A percentile compares a stretch with the other conserved stretches of the same genome.
These are phyloP conservation scores for Hydrocynus forskahlii DNA, from an alignment of 2,797 vertebrate species.

Conservation along the genomic window DNA sequence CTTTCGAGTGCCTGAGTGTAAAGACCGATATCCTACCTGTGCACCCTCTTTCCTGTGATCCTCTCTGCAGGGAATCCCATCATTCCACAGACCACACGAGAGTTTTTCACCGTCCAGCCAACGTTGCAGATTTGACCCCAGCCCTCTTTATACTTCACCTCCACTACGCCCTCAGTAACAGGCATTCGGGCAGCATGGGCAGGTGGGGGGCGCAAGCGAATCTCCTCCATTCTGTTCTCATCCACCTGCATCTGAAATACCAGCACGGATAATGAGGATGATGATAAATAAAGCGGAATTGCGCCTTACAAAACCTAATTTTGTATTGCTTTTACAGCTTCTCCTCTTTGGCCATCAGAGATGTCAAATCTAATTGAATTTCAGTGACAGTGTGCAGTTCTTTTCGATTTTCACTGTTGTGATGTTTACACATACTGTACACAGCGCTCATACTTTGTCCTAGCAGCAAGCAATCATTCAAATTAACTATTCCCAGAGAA, in stretches of 20 bases:
- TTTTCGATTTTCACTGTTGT: no score
- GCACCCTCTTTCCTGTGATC: constrained; percentile 83
- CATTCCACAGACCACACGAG: constrained; percentile 92
- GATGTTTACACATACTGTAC: no score
- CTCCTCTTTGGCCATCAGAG: no score
- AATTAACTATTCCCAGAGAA: no score
- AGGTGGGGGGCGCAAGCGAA: constrained; percentile 84
- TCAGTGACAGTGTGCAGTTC: no score
- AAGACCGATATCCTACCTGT: constrained; percentile 38
- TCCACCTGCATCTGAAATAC: constrained; percentile 77
- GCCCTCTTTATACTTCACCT: constrained; percentile 84
- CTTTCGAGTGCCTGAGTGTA: no score
- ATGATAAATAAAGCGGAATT: background rate
- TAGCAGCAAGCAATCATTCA: no score
- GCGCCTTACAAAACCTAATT: no score
- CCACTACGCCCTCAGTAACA: constrained; percentile 87
- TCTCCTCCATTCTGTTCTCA: constrained; percentile 86
- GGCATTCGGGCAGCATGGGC: constrained; percentile 77
- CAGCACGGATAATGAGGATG: background rate
- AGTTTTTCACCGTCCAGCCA: constrained; percentile 88
- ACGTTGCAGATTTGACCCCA: constrained; percentile 91
- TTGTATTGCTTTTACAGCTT: no score
- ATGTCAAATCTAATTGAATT: no score
- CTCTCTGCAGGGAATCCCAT: constrained; percentile 91
- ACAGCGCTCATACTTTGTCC: no score